These are phyloP conservation scores for Lysandra coridon DNA, from an alignment of 2,888 invertebrate species.

Conservation along the genomic window DNA sequence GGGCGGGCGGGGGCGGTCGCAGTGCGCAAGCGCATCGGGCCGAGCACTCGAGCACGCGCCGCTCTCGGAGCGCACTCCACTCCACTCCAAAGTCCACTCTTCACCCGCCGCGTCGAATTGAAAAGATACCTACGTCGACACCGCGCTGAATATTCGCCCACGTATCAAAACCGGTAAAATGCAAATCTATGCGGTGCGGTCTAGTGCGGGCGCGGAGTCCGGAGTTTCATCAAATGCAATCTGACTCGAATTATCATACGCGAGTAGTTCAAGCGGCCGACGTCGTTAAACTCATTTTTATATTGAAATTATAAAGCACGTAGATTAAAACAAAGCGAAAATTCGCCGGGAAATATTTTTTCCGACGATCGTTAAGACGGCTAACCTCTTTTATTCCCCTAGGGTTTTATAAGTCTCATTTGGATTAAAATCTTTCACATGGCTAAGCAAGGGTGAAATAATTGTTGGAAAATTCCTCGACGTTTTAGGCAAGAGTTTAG, in stretches of 20 bases:
- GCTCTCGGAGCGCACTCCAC: conserved; percentile 68
- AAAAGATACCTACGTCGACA: conserved; percentile 78
- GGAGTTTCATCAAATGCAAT: conserved; percentile 73
- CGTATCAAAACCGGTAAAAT: conserved; percentile 78
- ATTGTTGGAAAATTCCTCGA: conserved; percentile 34
- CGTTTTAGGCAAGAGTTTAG: conserved; percentile 31
- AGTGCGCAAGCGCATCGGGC: conserved; percentile 68
- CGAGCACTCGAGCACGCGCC: conserved; percentile 75
- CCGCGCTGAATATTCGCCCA: conserved; percentile 77
- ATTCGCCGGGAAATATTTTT: conserved; percentile 35
- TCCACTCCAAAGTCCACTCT: conserved; percentile 69
- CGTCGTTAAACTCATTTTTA: conserved; percentile 49
- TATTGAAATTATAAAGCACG: conserved; percentile 37
- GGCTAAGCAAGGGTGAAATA: conserved; percentile 35
- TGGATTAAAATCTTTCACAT: conserved; percentile 36
- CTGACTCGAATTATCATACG: conserved; percentile 70
- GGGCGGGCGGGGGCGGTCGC: conserved; percentile 40
- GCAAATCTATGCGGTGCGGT: conserved; percentile 79
- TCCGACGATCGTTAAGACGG: conserved; percentile 31
- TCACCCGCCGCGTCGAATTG: conserved; percentile 73
- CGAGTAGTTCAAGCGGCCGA: conserved; percentile 60
- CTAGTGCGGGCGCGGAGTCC: conserved; percentile 63
- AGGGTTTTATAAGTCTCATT: conserved; percentile 37
- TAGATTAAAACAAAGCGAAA: conserved; percentile 32
- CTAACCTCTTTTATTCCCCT: conserved; percentile 36